Evolutionary conservation across 2,797 vertebrate species (phyloP), one percentile per base, ranked within the genome.

Genomic region (Podarcis siculus): DNA sequence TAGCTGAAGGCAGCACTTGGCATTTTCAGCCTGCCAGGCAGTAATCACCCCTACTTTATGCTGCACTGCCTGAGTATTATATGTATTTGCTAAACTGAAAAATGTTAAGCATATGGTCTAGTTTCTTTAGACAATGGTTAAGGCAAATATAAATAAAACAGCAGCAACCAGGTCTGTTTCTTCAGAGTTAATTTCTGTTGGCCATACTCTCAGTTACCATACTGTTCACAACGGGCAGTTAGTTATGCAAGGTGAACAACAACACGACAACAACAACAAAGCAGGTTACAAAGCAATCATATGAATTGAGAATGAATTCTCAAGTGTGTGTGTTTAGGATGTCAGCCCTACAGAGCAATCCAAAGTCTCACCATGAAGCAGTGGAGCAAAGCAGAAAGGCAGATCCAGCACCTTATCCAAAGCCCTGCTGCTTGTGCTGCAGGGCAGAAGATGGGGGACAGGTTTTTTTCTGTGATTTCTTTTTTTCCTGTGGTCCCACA

Each of bases 1-100:
- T 92, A 90, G 87, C 82, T 93, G 82, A 91, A 94, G 88, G 91
- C 82, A 93, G 77, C 72, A 90, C 81, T 66, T 86, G 89, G 82
- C 82, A 87, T 92, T 93, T 95, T 95, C 85, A 79, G 64, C n/a
- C 87, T n/a, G 78, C 83, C 35, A 89, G 79, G 78, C 76, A 92
- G 67, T 90, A 89, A 91, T 92, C 82, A 86, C 39, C 0, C 0
- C 86, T 80, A 49, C 23, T 82, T 92, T 91, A 86, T 89, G 86
- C 17, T 90, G 78, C 76, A 86, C 5, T 66, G 66, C 77, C 82
- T 89, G 77, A 82, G 2, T 78, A 82, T 76, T 89, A 87, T 91
- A 86, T 93, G 82, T 89, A 83, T 91, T 91, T 55, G 2, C 87
- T 92, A 86, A 86, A 91, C 77, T 82, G 42, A 83, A 91, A 93